Evolutionary conservation across 2,888 invertebrate species (phyloP).

Genomic region (Hesperia comma): DNA sequence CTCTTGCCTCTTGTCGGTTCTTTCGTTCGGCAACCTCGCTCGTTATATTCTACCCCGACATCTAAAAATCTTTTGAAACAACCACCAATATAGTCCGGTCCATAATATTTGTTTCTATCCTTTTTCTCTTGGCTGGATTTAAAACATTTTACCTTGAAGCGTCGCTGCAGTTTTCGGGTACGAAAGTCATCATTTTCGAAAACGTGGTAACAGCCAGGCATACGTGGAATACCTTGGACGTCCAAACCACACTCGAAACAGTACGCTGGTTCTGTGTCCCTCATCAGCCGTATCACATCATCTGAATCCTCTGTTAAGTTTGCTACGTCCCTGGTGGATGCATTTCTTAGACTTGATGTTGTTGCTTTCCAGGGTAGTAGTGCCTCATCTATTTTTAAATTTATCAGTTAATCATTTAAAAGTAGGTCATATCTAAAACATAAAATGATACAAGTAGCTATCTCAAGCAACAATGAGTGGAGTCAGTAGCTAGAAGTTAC

Average conservation of each 20-base stretch:
- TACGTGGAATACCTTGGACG: constrained; percentile 37
- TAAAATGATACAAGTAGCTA: too few species aligned
- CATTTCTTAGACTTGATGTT: background rate
- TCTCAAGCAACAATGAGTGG: too few species aligned
- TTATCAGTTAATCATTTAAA: too few species aligned
- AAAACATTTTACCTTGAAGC: constrained; percentile 41
- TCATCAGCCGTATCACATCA: background rate
- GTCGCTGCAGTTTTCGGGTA: background rate
- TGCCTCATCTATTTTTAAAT: constrained; percentile 12
- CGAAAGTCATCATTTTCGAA: constrained; percentile 38
- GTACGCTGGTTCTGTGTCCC: background rate
- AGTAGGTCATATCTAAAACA: too few species aligned
- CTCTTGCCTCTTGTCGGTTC: constrained; percentile 39
- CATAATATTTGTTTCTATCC: constrained; percentile 31
- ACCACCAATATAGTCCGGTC: constrained; percentile 44
- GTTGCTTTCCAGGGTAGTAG: constrained; percentile 24
- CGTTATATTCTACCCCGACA: constrained; percentile 48
- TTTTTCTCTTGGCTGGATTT: background rate
- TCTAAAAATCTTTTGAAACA: constrained; percentile 52
- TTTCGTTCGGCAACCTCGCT: constrained; percentile 47
- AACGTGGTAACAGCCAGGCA: constrained; percentile 36
- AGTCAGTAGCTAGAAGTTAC: too few species aligned
- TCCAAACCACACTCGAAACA: constrained; percentile 44
- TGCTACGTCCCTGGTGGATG: background rate
- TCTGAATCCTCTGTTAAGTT: background rate